Base-by-base conservation (phyloP, 2,888 invertebrate genomes). In the Nemurella pictetii region DNA sequence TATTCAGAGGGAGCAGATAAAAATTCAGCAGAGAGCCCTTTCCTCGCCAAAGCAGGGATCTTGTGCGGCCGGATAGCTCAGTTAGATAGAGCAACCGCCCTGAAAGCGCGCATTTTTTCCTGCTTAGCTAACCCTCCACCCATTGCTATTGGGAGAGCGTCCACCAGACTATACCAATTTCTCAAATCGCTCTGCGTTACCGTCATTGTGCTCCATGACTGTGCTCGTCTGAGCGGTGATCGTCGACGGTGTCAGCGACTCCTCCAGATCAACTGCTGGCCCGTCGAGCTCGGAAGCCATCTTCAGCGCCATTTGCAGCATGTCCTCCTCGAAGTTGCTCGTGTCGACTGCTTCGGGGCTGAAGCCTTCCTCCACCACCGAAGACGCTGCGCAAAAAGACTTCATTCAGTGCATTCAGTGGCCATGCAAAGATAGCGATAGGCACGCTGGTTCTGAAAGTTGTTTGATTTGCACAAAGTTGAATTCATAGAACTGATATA, bases 211-310 rank as follows among this genome's bases (percentile, higher is more conserved):
- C 35, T 86, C 86, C 77, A 85, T 80, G 32, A 85, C 83, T 35
- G 85, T 83, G 25, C 82, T 82, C 9, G 85, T 72, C 74, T 84
- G 85, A 72, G 94, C 94, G 5, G 96, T 94, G 88, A 96, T 96
- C 0, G 96, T 96, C 87, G 93, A 95, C 0, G 96, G 94, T 0
- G 95, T 95, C 90, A 96, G 93, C 26, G 95, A 95, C 0, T 95
- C 95, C 90, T 97, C 97, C 83, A 97, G 91, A 89, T 97, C 97
- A 3, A 96, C 95, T 0, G 96, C 94, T 30, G 96, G 95, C 88
- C 96, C 96, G 87, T 96, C 96, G 87, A 96, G 94, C 88, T 96
- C 97, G 26, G 91, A 91, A 86, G 96, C 96, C 95, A 96, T 96
- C 90, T 96, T 96, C 0, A 96, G 90, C 1, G 96, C 96, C 94